Evolutionary conservation across 2,113 vertebrate genomes (phyloP).

Genomic region (Periophthalmodon schlosseri): DNA sequence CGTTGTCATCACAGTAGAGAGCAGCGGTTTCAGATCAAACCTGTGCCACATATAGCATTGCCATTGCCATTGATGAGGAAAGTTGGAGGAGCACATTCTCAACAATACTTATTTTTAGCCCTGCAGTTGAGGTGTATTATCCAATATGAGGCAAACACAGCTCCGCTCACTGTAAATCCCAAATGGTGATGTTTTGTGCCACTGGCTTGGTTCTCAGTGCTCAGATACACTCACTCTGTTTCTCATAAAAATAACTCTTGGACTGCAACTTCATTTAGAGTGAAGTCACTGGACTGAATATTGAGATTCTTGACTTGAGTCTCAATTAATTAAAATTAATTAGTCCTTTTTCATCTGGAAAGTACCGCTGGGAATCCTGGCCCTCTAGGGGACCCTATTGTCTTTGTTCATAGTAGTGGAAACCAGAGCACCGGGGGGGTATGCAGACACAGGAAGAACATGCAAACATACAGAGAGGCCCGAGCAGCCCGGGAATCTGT

Average conservation of each 20-base stretch:
- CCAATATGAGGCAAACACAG: background rate
- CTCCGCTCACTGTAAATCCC: conserved; percentile 1
- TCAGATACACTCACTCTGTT: background rate
- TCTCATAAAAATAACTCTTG: background rate
- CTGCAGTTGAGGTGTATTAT: background rate
- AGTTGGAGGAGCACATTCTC: background rate
- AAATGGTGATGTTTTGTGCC: background rate
- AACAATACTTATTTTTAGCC: background rate
- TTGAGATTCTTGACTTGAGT: background rate
- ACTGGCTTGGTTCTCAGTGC: background rate
- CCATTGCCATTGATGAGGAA: background rate
- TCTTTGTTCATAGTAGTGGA: background rate
- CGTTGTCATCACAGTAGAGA: background rate
- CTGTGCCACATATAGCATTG: background rate
- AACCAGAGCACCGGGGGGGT: background rate
- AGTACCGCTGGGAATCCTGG: background rate
- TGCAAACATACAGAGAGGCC: background rate
- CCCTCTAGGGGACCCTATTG: too few relatives aligned
- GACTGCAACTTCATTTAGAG: background rate
- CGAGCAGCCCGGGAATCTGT: too few relatives aligned
- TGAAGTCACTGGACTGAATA: background rate
- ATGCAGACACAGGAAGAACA: background rate
- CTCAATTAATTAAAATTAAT: background rate
- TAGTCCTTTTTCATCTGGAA: background rate
- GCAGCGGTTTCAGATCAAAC: background rate